These are phyloP conservation scores for Trichonephila clavata DNA, from an alignment of 1,140 invertebrate genomes.

Conservation along the genomic window DNA sequence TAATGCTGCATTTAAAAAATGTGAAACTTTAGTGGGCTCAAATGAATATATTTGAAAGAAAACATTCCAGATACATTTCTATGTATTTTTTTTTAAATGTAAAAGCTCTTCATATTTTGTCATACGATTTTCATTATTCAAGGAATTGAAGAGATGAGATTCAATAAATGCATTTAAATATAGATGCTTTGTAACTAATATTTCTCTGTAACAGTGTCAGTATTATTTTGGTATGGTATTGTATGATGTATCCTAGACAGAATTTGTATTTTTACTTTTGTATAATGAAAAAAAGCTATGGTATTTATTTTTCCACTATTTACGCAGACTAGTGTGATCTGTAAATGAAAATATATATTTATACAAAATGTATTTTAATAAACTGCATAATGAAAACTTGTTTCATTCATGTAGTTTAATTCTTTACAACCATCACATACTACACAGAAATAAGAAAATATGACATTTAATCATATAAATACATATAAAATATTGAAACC, in stretches of 20 bases:
- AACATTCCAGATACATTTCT: not conserved
- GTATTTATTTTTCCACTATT: slow-evolving; percentile 27
- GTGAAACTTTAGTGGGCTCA: not conserved
- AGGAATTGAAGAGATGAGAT: not conserved
- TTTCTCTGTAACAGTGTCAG: not conserved
- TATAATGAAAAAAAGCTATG: not conserved
- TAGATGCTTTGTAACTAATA: not conserved
- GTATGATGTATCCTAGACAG: not conserved
- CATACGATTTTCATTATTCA: not conserved
- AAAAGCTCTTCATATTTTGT: not conserved
- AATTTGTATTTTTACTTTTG: not conserved
- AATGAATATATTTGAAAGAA: not conserved
- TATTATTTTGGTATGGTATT: slow-evolving; percentile 13
- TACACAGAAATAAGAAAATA: slow-evolving; percentile 55
- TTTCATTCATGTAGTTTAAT: not conserved
- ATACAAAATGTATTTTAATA: slow-evolving; percentile 16
- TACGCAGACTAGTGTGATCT: not conserved
- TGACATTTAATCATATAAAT: slow-evolving; percentile 71
- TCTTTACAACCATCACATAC: too few relatives aligned
- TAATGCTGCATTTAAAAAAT: not conserved
- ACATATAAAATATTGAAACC: slow-evolving; percentile 43
- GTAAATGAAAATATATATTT: slow-evolving; percentile 41
- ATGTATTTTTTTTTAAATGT: not conserved
- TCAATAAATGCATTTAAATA: not conserved
- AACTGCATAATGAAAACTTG: slow-evolving; percentile 6